These are phyloP conservation scores for Mesochorus sp. DNA, from an alignment of 2,888 invertebrate species.

Conservation along the genomic window DNA sequence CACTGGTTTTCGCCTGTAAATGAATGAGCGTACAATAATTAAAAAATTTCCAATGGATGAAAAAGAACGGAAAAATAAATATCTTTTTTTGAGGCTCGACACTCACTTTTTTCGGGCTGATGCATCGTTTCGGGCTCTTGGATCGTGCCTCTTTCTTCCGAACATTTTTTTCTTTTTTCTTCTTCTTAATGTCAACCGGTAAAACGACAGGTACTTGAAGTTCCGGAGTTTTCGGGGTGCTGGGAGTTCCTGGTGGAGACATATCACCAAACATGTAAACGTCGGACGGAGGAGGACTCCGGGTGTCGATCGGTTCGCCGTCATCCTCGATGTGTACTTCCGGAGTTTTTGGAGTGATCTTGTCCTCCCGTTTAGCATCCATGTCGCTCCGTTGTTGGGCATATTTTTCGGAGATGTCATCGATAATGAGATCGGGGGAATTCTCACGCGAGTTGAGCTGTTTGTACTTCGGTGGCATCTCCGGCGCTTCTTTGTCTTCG, in stretches of 20 bases:
- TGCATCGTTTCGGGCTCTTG: slow-evolving; percentile 75
- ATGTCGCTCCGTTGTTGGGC: slow-evolving; percentile 62
- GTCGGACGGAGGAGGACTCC: slow-evolving; percentile 81
- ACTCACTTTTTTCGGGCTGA: slow-evolving; percentile 77
- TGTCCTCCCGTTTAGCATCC: slow-evolving; percentile 73
- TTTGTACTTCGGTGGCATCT: slow-evolving; percentile 79
- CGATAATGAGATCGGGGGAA: slow-evolving; percentile 81
- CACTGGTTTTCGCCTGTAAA: slow-evolving; percentile 66
- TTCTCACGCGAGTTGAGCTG: slow-evolving; percentile 80
- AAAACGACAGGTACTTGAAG: slow-evolving; percentile 84
- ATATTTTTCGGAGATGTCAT: slow-evolving; percentile 79
- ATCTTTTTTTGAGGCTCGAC: too few species aligned
- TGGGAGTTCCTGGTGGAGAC: slow-evolving; percentile 84
- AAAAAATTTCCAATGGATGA: not conserved
- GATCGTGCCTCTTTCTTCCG: slow-evolving; percentile 82
- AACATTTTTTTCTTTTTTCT: slow-evolving; percentile 85
- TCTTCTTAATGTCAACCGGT: slow-evolving; percentile 81
- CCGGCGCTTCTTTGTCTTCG: slow-evolving; percentile 85
- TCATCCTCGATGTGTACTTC: slow-evolving; percentile 70
- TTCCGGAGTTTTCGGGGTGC: slow-evolving; percentile 85
- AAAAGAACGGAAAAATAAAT: too few species aligned
- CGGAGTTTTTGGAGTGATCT: slow-evolving; percentile 79
- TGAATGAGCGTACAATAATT: not conserved
- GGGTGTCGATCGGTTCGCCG: slow-evolving; percentile 70
- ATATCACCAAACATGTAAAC: slow-evolving; percentile 81